Conservation (phyloP, 2,113 vertebrate species). For the Pteropus alecto region DNA sequence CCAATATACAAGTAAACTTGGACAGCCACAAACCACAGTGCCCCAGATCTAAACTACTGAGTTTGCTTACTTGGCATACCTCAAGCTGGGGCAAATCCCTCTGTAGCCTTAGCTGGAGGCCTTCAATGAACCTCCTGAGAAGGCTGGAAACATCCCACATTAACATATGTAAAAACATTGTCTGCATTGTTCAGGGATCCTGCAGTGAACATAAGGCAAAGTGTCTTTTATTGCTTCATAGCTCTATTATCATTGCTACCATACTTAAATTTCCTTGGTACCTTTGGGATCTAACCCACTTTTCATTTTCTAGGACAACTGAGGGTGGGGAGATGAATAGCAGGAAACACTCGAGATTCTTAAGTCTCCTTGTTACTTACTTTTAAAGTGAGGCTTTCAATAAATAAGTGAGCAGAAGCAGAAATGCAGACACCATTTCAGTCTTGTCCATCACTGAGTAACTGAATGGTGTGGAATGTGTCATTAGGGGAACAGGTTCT, state of each 20-base stretch:
- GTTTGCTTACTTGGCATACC: conserved; percentile 54
- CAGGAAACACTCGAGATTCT: not conserved
- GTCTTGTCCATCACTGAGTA: not conserved
- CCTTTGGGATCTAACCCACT: not conserved
- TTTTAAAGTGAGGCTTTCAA: not conserved
- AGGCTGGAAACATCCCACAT: not conserved
- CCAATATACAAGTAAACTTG: conserved; percentile 60
- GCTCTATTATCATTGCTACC: not conserved
- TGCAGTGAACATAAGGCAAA: not conserved
- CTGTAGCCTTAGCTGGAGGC: not conserved
- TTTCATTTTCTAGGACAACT: conserved; percentile 5
- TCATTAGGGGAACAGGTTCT: not conserved
- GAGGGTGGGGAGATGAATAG: not conserved
- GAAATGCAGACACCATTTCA: not conserved
- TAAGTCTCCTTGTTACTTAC: not conserved
- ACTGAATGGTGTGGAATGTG: not conserved
- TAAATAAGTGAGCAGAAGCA: not conserved
- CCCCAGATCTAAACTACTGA: conserved; percentile 1
- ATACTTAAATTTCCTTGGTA: not conserved
- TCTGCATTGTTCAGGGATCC: not conserved
- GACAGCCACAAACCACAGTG: conserved; percentile 48
- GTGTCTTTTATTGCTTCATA: not conserved
- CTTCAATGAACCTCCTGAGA: not conserved
- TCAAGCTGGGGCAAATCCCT: not conserved
- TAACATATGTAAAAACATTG: not conserved